These are phyloP conservation scores for Griposia aprilina DNA, from an alignment of 2,888 invertebrate genomes.

Conservation along the genomic window DNA sequence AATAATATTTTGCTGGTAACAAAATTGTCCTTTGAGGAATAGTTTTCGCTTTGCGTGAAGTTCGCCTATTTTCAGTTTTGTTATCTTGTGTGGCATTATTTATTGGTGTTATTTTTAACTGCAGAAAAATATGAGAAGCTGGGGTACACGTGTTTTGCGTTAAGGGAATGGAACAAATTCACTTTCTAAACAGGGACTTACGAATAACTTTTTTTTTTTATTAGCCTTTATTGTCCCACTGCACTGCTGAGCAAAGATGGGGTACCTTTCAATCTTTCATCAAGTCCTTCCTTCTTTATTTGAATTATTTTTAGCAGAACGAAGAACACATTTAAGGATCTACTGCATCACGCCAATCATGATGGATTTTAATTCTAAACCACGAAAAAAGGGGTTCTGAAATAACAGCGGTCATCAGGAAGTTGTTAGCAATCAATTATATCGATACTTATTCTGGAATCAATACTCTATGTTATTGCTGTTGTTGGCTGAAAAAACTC, in stretches of 20 bases:
- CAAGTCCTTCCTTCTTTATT: neutral
- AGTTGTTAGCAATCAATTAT: slow-evolving; percentile 23
- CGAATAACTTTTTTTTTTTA: neutral
- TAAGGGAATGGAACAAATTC: neutral
- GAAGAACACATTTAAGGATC: neutral
- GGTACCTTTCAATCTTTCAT: too few relatives aligned
- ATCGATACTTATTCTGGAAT: slow-evolving; percentile 7
- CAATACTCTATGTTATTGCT: slow-evolving; percentile 5
- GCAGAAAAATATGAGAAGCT: neutral
- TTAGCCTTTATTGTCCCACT: neutral
- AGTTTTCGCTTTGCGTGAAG: slow-evolving; percentile 33
- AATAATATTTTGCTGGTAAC: slow-evolving; percentile 45
- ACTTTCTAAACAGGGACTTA: neutral
- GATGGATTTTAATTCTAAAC: neutral
- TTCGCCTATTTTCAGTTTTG: slow-evolving; percentile 16
- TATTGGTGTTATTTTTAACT: slow-evolving; percentile 33
- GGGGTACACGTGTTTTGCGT: neutral
- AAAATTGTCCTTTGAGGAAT: slow-evolving; percentile 51
- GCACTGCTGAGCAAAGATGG: neutral
- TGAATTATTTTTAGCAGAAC: neutral
- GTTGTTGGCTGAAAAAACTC: neutral
- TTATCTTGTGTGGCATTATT: slow-evolving; percentile 26
- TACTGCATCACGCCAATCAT: neutral
- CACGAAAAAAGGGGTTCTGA: neutral
- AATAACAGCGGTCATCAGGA: neutral